Evolutionary conservation across 1,140 invertebrate genomes (phyloP).

Genomic region (Zaprionus ghesquierei): DNA sequence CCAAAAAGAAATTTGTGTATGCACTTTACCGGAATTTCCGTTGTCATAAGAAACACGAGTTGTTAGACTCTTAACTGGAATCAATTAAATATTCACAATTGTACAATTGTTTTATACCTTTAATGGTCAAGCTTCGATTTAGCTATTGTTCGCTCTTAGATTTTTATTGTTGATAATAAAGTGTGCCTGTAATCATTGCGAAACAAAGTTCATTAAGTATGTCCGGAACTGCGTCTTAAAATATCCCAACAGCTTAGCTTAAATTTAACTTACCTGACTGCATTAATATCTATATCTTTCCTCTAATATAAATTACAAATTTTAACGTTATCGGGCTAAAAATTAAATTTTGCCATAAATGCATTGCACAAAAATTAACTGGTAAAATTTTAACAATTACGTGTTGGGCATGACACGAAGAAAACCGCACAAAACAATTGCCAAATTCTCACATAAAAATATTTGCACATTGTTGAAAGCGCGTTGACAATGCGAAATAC

Average conservation of each 20-base stretch:
- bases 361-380: conserved; percentile 41
- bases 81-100: conserved; percentile 42
- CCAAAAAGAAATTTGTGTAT: conserved; percentile 29
- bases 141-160: conserved; percentile 5
- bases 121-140: neutral
- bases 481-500: conserved; percentile 58
- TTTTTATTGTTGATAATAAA: conserved; percentile 3
- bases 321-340: neutral
- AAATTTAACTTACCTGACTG: too few species aligned
- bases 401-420: conserved; percentile 49
- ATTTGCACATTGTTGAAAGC: conserved; percentile 62
- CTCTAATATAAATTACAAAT: too few species aligned
- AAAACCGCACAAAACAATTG: conserved; percentile 37
- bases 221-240: neutral
- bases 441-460: conserved; percentile 66
- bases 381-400: conserved; percentile 47
- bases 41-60: conserved; percentile 53
- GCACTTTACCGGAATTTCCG: conserved; percentile 56
- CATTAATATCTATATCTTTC: too few species aligned
- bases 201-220: neutral
- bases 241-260: neutral
- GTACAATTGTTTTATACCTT: conserved; percentile 10
- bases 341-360: conserved; percentile 5
- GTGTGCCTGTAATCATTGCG: conserved; percentile 6
- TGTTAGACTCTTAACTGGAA: conserved; percentile 13